Base-by-base conservation (phyloP, 2,113 vertebrate species). In the Eidolon helvum region DNA sequence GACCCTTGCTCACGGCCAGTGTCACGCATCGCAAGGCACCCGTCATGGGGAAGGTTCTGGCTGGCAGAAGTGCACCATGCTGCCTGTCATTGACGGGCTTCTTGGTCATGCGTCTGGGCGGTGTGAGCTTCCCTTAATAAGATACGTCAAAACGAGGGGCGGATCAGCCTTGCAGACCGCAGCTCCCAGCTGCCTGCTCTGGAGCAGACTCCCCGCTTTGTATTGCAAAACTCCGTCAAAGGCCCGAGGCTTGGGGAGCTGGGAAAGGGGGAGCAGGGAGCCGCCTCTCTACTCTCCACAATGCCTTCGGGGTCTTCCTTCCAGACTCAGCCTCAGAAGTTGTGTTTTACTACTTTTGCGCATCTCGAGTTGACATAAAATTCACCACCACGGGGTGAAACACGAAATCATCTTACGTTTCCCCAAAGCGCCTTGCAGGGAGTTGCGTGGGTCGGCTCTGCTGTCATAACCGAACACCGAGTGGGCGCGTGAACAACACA, bases 1-100 rank as follows among this genome's bases (percentile, higher is more conserved):
- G 18, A 45, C 28, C 2, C 33, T n/a, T 5, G 0, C 1, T 33
- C 19, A 5, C 0, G 15, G 22, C 0, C n/a, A 28, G 1, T 5
- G 4, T 65, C 12, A 7, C 2, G 33, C 5, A 0, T 24, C 66
- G 12, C 82, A 1, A 24, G 22, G 14, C 2, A 1, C 4, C 19
- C 12, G 1, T 18, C 4, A 0, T 9, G 19, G 5, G 9, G 33
- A 35, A 59, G 35, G 28, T 1, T 0, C 33, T 40, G 48, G 9
- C 10, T 19, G 16, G 12, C 38, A 0, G 5, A 82, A 65, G 40
- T 0, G 19, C 10, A 55, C 53, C 28, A 11, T 0, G 2, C 21
- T 2, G 0, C 40, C 82, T 45, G 38, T 35, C 72, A 35, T 12
- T 0, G 0, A 15, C 0, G 16, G 50, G 48, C 15, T 57, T 38